These are phyloP conservation scores for Barnardius zonarius DNA, from an alignment of 2,113 vertebrate genomes.

Conservation along the genomic window DNA sequence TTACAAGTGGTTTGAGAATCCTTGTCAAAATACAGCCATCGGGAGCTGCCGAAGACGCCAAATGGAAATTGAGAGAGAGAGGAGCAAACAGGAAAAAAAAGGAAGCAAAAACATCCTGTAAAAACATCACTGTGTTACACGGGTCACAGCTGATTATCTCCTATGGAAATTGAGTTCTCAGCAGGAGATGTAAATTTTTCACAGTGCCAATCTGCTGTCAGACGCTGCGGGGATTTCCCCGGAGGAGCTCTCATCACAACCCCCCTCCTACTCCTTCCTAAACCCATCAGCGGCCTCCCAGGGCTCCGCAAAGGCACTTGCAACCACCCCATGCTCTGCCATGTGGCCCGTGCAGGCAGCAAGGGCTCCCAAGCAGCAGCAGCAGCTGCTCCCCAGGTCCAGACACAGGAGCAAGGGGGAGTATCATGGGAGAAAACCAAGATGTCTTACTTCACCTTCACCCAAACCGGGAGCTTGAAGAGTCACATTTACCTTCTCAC, in stretches of 20 bases:
- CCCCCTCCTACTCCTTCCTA: background rate
- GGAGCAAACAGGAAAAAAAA: background rate
- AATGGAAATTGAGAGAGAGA: background rate
- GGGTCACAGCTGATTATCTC: conserved; percentile 42
- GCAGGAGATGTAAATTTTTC: conserved; percentile 3
- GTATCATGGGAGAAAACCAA: background rate
- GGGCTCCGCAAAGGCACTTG: background rate
- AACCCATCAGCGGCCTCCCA: background rate
- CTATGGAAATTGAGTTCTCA: conserved; percentile 35
- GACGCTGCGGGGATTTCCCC: background rate
- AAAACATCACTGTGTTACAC: background rate
- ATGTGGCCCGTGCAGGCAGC: background rate
- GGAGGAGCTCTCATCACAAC: background rate
- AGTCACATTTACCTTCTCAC: background rate
- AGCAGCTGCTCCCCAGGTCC: background rate
- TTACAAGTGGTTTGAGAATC: background rate
- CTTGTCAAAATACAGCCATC: background rate
- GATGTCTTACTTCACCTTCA: background rate
- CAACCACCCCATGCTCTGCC: background rate
- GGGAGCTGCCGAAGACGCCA: background rate
- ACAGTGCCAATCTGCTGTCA: conserved; percentile 27
- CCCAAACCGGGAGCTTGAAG: background rate
- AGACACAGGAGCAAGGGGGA: background rate
- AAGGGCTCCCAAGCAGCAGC: background rate
- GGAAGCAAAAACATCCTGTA: background rate